phyloP scores from a whole-genome alignment of 2,797 vertebrate species.

The Sebastes reedi region DNA sequence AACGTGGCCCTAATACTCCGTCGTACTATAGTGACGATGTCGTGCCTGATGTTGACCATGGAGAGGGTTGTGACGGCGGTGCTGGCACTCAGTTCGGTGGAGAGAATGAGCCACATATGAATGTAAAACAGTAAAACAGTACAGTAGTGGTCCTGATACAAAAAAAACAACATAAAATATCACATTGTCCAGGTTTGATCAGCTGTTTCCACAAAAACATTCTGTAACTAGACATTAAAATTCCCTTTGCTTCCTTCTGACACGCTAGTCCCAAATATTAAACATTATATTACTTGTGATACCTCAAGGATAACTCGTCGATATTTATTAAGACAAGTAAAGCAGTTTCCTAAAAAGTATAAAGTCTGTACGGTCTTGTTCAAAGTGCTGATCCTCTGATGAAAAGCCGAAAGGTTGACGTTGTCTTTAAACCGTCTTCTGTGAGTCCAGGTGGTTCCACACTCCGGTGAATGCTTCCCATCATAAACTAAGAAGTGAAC shows the following conservation, averaged over 20 bases:
- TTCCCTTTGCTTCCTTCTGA: conserved; percentile 12
- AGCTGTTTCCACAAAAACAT: conserved; percentile 24
- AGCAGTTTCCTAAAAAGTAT: conserved; percentile 52
- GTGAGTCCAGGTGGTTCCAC: conserved; percentile 18
- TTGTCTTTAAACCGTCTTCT: not conserved
- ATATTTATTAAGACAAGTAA: conserved; percentile 50
- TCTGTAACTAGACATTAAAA: conserved; percentile 1
- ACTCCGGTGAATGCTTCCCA: not conserved
- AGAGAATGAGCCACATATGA: conserved; percentile 4
- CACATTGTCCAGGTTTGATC: conserved; percentile 9
- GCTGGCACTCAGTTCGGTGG: conserved; percentile 17
- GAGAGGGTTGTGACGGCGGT: not conserved
- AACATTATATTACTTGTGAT: conserved; percentile 52
- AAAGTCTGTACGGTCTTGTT: conserved; percentile 45
- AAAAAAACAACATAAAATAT: conserved; percentile 19
- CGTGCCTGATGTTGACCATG: not conserved
- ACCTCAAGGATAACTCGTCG: conserved; percentile 34
- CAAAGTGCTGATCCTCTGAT: conserved; percentile 35
- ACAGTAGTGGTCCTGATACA: conserved; percentile 39
- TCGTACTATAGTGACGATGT: not conserved
- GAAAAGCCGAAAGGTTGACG: conserved; percentile 14
- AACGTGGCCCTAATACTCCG: too few relatives aligned
- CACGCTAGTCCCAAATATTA: conserved; percentile 7
- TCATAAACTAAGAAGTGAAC: conserved; percentile 27
- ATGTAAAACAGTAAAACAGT: conserved; percentile 19